Evolutionary conservation across 2,797 vertebrate species (phyloP), one percentile per base, ranked within the genome.

Genomic region (Epinephelus malabaricus): DNA sequence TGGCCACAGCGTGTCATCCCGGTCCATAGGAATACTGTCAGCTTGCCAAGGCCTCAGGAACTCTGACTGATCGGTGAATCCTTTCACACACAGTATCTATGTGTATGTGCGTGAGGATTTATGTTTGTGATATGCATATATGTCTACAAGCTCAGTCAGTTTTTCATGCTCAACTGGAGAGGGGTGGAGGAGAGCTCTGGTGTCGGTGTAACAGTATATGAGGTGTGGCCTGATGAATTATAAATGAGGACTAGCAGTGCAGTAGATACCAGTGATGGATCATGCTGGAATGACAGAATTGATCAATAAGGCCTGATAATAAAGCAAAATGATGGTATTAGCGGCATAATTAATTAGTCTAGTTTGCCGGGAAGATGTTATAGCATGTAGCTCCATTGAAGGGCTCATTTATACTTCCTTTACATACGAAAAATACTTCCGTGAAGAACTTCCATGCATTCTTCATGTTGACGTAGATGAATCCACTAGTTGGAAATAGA

Each of bases 141-240:
- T 62, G 75, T 58, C 34, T 10, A 56, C 27, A 25, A 69, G 45
- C 60, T 53, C 14, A 0, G 66, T 59, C 50, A 72, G 68, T 45
- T 58, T 66, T 51, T 73, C 47, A 43, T 40, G 45, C 76, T 46
- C 38, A 51, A 46, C 56, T 78, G 63, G 55, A 69, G 60, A 47
- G 53, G 23, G 40, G 4, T 53, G 59, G 69, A 59, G 64, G 53
- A 79, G 77, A 76, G 78, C 76, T 73, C 49, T 21, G 18, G 49
- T 72, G 64, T 69, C 56, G 5, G 74, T 78, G 87, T 84, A 88
- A 88, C 65, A 51, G 71, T 76, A 73, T 79, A 83, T 45, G 69
- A 89, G 83, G 78, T 75, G 85, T 76, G 85, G 86, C 45, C 63
- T 76, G 51, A 90, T 92, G 81, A 90, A 91, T 91, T 82, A 91